Evolutionary conservation across 2,888 invertebrate species (phyloP).

Genomic region (Acanthacorydalis orientalis): DNA sequence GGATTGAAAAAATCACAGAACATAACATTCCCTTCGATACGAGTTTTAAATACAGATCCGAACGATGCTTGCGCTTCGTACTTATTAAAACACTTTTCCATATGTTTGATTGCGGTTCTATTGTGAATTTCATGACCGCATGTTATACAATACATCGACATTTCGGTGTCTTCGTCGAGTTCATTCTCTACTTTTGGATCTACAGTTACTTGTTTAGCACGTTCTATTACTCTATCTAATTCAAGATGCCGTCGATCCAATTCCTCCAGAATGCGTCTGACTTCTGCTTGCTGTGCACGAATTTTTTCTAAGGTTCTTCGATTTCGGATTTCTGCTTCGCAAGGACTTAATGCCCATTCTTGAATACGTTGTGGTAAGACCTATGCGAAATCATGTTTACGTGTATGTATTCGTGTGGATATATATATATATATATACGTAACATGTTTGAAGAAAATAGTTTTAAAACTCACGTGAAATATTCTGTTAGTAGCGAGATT

Average conservation of each 20-base stretch:
- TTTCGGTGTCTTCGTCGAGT: conserved; percentile 49
- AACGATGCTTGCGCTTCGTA: conserved; percentile 95
- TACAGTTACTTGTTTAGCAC: conserved; percentile 54
- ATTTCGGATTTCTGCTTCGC: conserved; percentile 66
- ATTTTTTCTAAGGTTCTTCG: conserved; percentile 52
- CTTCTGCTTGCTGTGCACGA: conserved; percentile 61
- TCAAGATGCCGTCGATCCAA: conserved; percentile 61
- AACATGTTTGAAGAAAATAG: too few species aligned
- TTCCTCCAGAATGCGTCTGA: conserved; percentile 61
- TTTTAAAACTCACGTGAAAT: conserved; percentile 41
- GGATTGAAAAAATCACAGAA: conserved; percentile 95
- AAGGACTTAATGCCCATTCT: conserved; percentile 80
- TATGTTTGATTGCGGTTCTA: conserved; percentile 81
- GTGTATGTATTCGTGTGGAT: not conserved
- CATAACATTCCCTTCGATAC: conserved; percentile 89
- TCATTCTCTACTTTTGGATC: conserved; percentile 46
- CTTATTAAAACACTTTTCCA: conserved; percentile 97
- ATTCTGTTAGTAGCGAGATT: conserved; percentile 73
- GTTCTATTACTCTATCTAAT: conserved; percentile 62
- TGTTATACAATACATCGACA: conserved; percentile 87
- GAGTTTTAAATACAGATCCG: conserved; percentile 84
- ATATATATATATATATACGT: not conserved
- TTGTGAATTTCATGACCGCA: conserved; percentile 93
- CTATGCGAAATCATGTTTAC: conserved; percentile 19
- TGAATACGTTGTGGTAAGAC: conserved; percentile 81